phyloP scores from a whole-genome alignment of 2,888 invertebrate species.

The Poecilus cupreus region DNA sequence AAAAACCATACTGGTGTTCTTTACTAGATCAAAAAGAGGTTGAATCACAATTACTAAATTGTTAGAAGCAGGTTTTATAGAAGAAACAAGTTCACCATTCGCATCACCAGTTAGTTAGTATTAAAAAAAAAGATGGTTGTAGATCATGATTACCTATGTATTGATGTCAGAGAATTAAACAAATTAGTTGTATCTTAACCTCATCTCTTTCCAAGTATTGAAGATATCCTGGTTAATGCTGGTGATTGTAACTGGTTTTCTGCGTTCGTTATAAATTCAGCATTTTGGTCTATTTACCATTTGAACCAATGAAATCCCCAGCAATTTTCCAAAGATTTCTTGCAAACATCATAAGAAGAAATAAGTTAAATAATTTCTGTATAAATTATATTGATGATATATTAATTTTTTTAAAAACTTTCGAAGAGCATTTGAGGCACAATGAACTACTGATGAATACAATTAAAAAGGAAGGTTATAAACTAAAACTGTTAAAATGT shows the following conservation, averaged over 20 bases:
- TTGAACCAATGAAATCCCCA: constrained; percentile 47
- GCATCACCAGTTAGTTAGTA: too few species aligned
- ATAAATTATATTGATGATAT: constrained; percentile 59
- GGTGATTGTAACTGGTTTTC: too few species aligned
- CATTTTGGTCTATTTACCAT: too few species aligned
- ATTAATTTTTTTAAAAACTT: constrained; percentile 60
- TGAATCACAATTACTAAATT: constrained; percentile 57
- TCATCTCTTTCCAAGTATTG: too few species aligned
- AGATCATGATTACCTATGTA: too few species aligned
- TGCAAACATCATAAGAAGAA: neutral
- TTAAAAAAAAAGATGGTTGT: too few species aligned
- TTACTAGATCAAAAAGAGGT: constrained; percentile 55
- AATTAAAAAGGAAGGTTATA: neutral
- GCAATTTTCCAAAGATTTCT: constrained; percentile 48
- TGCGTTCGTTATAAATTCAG: too few species aligned
- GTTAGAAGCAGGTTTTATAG: constrained; percentile 36
- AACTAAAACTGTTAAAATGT: neutral
- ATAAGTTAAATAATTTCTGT: neutral
- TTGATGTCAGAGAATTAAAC: too few species aligned
- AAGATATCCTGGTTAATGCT: too few species aligned
- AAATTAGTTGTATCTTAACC: too few species aligned
- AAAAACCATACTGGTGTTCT: constrained; percentile 7
- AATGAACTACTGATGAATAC: neutral
- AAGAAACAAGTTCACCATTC: too few species aligned
- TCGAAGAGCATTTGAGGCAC: constrained; percentile 58